Base-by-base conservation (phyloP, 2,797 vertebrate genomes). In the Peromyscus nudipes region DNA sequence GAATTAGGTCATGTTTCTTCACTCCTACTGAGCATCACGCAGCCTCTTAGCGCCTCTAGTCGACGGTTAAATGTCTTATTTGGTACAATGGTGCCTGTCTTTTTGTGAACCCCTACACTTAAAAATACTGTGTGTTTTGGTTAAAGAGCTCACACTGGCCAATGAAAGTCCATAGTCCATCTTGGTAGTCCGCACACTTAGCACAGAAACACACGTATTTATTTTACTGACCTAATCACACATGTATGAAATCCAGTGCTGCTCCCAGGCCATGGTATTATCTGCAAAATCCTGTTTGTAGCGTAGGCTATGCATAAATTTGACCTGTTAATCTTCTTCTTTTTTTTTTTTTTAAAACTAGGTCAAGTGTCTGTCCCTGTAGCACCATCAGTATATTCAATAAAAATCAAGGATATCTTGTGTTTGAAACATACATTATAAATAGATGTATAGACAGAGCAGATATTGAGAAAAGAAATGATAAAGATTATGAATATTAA, bases 401-500 rank as follows among this genome's bases (percentile, higher is more conserved):
- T 98, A 98, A 98, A 98, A 98, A 99, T 98, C 95, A 98, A 98
- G 98, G 98, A 98, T 98, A 98, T 98, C 98, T 98, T 98, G 98
- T 98, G 96, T 99, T 99, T 98, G 98, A 99, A 99, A 98, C 97
- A 98, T 98, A 98, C 95, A 98, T 99, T 99, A 98, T 98, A 99
- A 98, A 99, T 99, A 99, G 98, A 98, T 99, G 98, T 98, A 98
- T 99, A 98, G 98, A 98, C 98, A 98, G 98, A 98, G 23, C 37
- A 98, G 98, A 98, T 98, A 99, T 98, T 98, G 98, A 99, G 98
- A 98, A 98, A 98, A 98, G 97, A 98, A 98, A 98, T 98, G 98
- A 98, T 99, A 99, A 98, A 98, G 98, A 99, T 99, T 99, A 99
- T 98, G 98, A 99, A 99, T 99, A 99, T 99, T 99, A 99, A 99